Evolutionary conservation across 2,888 invertebrate genomes (phyloP), one percentile per base, ranked within the genome.

Genomic region (Drosophila merina): DNA sequence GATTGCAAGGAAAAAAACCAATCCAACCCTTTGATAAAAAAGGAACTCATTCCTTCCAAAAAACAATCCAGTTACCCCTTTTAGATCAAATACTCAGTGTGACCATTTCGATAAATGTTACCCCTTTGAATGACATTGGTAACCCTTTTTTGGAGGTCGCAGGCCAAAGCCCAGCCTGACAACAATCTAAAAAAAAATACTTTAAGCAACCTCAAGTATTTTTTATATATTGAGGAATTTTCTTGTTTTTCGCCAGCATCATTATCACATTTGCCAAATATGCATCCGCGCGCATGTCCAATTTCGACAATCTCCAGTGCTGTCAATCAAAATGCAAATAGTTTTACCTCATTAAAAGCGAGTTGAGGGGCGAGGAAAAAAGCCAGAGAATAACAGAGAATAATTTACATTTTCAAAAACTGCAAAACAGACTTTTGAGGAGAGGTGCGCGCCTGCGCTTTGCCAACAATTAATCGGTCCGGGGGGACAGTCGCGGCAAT

Each of bases 311-410:
- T 77, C 79, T 72, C 84, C 77, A 58, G 36, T 38, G 80, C 85
- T 86, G 85, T 85, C 85, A 85, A 85, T 85, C 85, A 85, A 85
- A 85, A 85, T 85, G 85, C 84, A 85, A 85, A 84, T 85, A 68
- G 62, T 54, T 68, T 56, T 58, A 77, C 76, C 86, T 88, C 88
- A 85, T 88, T 88, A 86, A 86, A 79, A 75, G 26, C 68, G 9
- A 68, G 57, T 57, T 12, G 57, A 56, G 57, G 36, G 33, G 52
- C 42, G 47, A 71, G 55, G 48, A 57, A 56, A 57, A 69, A 76
- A 76, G 66, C 73, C 50, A 20, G 20, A 20, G 20, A 20, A 20
- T 20, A 20, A 66, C 54, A 51, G 54, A 69, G 64, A 48, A 58
- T 57, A 76, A 86, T 85, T 84, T 84, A 84, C 86, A 84, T 84